Percentiles rank a stretch among this genome's conserved stretches.
Conservation (phyloP, 2,113 vertebrate genomes). For the Triplophysa dalaica region DNA sequence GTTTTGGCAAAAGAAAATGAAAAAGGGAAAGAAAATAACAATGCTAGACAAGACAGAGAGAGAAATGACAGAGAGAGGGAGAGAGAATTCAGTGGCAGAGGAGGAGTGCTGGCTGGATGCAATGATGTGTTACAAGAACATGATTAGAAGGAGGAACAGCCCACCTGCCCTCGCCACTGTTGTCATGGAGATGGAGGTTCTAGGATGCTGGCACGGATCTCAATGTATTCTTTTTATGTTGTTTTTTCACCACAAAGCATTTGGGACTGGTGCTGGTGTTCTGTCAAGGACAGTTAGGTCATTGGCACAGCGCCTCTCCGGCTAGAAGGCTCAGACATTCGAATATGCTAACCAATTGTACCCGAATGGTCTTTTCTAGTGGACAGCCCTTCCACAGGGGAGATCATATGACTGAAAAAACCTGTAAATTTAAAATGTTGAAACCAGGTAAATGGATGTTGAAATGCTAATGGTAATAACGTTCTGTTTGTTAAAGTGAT, state of each 20-base stretch:
- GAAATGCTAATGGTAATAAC: neutral
- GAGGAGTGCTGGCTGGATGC: slow-evolving; percentile 27
- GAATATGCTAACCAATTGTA: neutral
- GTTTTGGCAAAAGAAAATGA: slow-evolving; percentile 21
- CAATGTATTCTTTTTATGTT: slow-evolving; percentile 33
- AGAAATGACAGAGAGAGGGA: neutral
- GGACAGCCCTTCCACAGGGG: neutral
- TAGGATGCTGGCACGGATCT: slow-evolving; percentile 28
- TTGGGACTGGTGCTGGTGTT: slow-evolving; percentile 34
- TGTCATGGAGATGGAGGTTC: slow-evolving; percentile 47
- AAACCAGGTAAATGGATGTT: neutral
- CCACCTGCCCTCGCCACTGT: slow-evolving; percentile 47
- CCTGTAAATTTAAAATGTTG: neutral
- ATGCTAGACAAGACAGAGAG: slow-evolving; percentile 15
- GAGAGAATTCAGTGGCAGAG: slow-evolving; percentile 15
- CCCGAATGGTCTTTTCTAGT: neutral
- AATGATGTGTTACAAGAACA: slow-evolving; percentile 33
- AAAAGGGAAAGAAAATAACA: slow-evolving; percentile 3
- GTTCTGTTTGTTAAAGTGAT: too few species aligned
- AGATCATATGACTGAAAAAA: neutral
- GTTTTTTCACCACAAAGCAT: slow-evolving; percentile 24
- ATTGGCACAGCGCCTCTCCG: slow-evolving; percentile 10
- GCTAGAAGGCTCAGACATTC: slow-evolving; percentile 5
- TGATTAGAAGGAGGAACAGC: slow-evolving; percentile 47
- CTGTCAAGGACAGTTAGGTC: slow-evolving; percentile 37